Evolutionary conservation across 2,888 invertebrate species (phyloP).

Genomic region (Icerya purchasi): DNA sequence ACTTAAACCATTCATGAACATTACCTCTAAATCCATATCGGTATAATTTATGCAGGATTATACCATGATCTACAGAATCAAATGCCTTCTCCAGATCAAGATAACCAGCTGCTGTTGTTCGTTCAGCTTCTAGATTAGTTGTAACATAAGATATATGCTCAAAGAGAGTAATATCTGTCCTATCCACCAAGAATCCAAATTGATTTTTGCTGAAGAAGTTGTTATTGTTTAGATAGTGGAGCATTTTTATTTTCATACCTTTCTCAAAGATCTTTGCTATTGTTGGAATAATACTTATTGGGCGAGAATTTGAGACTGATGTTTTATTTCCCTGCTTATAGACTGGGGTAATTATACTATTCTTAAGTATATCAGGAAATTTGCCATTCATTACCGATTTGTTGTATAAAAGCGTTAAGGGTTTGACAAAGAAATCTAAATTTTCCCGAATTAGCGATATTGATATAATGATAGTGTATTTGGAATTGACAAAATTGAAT

Average conservation of each 20-base stretch:
- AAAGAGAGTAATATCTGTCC: background rate
- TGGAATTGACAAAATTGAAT: too few species aligned
- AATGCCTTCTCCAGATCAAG: background rate
- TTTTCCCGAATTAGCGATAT: too few species aligned
- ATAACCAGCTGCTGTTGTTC: background rate
- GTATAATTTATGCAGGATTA: background rate
- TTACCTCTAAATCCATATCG: too few species aligned
- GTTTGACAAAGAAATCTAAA: too few species aligned
- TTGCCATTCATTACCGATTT: background rate
- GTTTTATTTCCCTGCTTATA: background rate
- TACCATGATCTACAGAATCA: background rate
- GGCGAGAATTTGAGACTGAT: background rate
- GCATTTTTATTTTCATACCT: background rate
- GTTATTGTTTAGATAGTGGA: background rate
- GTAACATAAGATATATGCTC: background rate
- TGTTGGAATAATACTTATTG: background rate
- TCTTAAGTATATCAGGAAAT: background rate
- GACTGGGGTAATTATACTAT: background rate
- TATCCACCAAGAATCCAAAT: background rate
- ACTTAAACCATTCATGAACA: too few species aligned
- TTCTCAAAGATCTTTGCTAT: background rate
- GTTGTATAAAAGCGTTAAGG: background rate
- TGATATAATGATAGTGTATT: too few species aligned
- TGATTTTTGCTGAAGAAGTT: background rate
- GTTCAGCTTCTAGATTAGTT: background rate